Base-by-base conservation (phyloP, 2,888 invertebrate genomes). In the Petrolisthes cinctipes region DNA sequence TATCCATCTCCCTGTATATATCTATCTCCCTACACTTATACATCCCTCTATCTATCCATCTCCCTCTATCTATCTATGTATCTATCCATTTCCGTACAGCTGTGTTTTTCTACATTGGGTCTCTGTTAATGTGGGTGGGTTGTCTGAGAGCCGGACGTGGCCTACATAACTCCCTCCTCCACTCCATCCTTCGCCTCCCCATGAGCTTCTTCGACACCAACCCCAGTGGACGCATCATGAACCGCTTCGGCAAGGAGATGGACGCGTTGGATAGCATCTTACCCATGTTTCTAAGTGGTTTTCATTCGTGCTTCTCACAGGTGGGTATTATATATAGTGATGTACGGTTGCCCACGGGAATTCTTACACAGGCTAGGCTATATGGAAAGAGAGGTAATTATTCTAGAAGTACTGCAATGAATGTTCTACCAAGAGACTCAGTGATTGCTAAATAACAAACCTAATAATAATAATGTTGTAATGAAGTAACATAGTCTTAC, bases 161-260 rank as follows among this genome's bases (percentile, higher is more conserved):
- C 7, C 76, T 96, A 92, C 96, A 96, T 94, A 93, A 94, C 92
- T 93, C 93, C 91, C 94, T 96, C 93, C 94, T 96, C 91, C 92
- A 92, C 91, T 94, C 95, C 92, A 94, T 96, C 92, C 93, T 96
- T 92, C 94, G 94, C 92, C 83, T 89, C 9, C 91, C 91, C 53
- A 89, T 90, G 82, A 76, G 79, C n/a, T 93, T 93, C 91, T 93
- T 93, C 90, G 93, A 93, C 90, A 92, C 92, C 7, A 93, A 93
- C 17, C 93, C 93, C 4, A 91, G 92, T 57, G 93, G 93, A 7
- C 91, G 93, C 84, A 92, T 93, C 78, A 91, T 93, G 80, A 93
- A 93, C 88, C 91, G 93, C 80, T 93, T 93, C 91, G 92, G 92
- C 23, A 93, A 93, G 90, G 93, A 93, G 90, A 82, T 91, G 1